Evolutionary conservation across 1,140 invertebrate species (phyloP).

Genomic region (Orchesella cincta): DNA sequence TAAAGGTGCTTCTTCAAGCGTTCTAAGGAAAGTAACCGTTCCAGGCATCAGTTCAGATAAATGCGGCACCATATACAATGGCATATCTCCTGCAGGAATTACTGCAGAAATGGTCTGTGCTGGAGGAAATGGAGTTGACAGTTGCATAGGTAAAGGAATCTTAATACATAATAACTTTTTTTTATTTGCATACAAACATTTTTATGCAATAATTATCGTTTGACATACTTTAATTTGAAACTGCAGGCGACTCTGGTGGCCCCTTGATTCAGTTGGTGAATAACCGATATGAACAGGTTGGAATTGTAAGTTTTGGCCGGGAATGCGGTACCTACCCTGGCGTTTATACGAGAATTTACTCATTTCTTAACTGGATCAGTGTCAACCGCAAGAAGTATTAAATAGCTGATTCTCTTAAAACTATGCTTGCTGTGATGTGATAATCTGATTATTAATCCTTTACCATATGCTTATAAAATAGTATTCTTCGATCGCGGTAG

Average conservation of each 20-base stretch:
- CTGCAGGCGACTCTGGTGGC: conserved; percentile 13
- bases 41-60: not conserved
- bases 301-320: conserved; percentile 8
- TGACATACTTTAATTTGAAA: not conserved
- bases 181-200: too few relatives aligned
- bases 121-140: conserved; percentile 1
- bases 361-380: conserved; percentile 1
- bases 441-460: not conserved
- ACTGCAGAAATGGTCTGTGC: conserved; percentile 7
- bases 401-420: not conserved
- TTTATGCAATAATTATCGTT: too few relatives aligned
- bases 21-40: not conserved
- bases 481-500: not conserved
- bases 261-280: not conserved
- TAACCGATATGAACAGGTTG: conserved; percentile 10
- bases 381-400: conserved; percentile 16
- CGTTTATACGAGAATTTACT: conserved; percentile 2
- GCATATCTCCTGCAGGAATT: not conserved
- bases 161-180: too few relatives aligned
- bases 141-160: not conserved
- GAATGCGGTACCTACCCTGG: conserved; percentile 20
- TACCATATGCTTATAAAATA: not conserved
- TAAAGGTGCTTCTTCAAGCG: not conserved
- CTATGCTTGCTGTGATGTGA: not conserved
- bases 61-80: not conserved